These are phyloP conservation scores for Ormyrus rosae DNA, from an alignment of 2,888 invertebrate genomes.

Conservation along the genomic window DNA sequence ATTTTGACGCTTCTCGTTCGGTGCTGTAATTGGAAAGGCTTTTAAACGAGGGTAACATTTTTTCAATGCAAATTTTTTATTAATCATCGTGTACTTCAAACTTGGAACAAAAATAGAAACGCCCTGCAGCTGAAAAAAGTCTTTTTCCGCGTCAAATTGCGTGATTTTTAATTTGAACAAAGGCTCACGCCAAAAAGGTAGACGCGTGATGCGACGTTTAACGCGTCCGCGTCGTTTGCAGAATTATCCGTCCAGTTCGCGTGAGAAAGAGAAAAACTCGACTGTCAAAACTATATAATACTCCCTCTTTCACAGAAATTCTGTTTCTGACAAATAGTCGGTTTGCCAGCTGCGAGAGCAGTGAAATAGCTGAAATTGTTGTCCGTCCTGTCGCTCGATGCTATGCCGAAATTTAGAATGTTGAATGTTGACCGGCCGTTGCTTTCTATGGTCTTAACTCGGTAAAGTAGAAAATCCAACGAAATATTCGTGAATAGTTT, in stretches of 20 bases:
- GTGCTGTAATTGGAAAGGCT: too few relatives aligned
- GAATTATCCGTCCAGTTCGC: conserved; percentile 5
- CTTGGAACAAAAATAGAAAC: too few relatives aligned
- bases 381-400: conserved; percentile 39
- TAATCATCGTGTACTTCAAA: too few relatives aligned
- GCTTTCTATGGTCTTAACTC: conserved; percentile 32
- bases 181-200: conserved; percentile 35
- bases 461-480: conserved; percentile 13
- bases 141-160: background rate
- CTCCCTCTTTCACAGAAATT: background rate
- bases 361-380: conserved; percentile 59
- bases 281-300: background rate
- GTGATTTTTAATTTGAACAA: conserved; percentile 53
- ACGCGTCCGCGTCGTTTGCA: conserved; percentile 37
- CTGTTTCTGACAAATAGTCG: conserved; percentile 28
- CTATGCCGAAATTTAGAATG: conserved; percentile 50
- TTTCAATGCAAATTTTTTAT: too few relatives aligned
- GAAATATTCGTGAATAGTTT: conserved; percentile 47
- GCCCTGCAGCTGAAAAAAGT: too few relatives aligned
- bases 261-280: conserved; percentile 24
- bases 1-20: too few relatives aligned
- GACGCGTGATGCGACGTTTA: conserved; percentile 27
- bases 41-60: too few relatives aligned
- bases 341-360: conserved; percentile 59
- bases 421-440: conserved; percentile 3